phyloP scores from a whole-genome alignment of 1,140 invertebrate species.

The Eufriesea mexicana region DNA sequence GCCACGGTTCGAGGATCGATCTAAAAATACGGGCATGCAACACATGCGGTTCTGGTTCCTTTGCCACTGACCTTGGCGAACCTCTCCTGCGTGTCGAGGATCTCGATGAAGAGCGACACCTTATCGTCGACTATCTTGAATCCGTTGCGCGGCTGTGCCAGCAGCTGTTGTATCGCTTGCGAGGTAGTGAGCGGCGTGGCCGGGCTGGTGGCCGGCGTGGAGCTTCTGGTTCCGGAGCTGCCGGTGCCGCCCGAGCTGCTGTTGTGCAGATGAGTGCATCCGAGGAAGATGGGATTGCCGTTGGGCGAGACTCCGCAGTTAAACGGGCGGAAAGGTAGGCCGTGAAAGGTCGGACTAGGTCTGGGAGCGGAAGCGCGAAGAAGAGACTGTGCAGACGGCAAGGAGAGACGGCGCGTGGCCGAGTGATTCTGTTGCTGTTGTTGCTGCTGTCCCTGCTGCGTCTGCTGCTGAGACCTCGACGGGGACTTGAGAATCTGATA shows the following conservation, averaged over 20 bases:
- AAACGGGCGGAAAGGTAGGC: conserved; percentile 83
- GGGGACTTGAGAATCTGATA: conserved; percentile 84
- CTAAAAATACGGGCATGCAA: conserved; percentile 34
- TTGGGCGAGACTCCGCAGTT: conserved; percentile 80
- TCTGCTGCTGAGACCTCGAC: conserved; percentile 70
- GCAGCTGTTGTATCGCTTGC: conserved; percentile 87
- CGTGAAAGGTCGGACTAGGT: conserved; percentile 85
- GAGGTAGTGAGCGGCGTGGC: conserved; percentile 81
- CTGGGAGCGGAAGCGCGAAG: conserved; percentile 81
- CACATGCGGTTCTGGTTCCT: background rate
- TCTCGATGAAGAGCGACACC: conserved; percentile 89
- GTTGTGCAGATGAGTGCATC: conserved; percentile 81
- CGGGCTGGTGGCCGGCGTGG: conserved; percentile 83
- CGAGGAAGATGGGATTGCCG: conserved; percentile 81
- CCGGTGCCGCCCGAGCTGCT: conserved; percentile 59
- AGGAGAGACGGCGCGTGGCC: conserved; percentile 75
- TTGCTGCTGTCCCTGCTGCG: conserved; percentile 51
- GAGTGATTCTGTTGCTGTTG: conserved; percentile 60
- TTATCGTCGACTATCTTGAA: conserved; percentile 90
- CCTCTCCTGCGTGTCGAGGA: conserved; percentile 89
- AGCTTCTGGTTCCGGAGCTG: conserved; percentile 71
- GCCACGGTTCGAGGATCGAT: background rate
- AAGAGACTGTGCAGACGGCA: conserved; percentile 78
- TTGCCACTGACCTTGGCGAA: conserved; percentile 88
- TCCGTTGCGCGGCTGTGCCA: conserved; percentile 87